Conservation (phyloP, 2,113 vertebrate genomes). For the Apteryx owenii region DNA sequence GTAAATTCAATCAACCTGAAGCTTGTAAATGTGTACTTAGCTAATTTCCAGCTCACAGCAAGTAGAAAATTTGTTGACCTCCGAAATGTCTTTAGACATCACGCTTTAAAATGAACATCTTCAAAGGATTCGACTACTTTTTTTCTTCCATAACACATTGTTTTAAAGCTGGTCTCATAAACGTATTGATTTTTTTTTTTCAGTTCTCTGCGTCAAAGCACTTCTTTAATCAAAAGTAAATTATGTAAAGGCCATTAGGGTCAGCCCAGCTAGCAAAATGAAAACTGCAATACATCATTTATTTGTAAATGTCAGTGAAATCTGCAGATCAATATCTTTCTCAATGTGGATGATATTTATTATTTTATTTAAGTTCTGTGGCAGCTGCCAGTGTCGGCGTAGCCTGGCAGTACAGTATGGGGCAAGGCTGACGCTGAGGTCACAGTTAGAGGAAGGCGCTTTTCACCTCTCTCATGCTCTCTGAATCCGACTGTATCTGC, state of each 20-base stretch:
- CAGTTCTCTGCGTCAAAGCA: constrained; percentile 75
- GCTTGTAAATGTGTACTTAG: not conserved
- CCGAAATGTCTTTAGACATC: not conserved
- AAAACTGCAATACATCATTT: constrained; percentile 81
- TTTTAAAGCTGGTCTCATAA: constrained; percentile 78
- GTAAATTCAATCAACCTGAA: fast-evolving
- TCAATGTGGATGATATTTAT: constrained; percentile 65
- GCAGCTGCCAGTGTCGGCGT: not conserved
- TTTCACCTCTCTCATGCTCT: not conserved
- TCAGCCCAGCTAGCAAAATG: constrained; percentile 71
- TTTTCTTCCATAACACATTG: constrained; percentile 50
- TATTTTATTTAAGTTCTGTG: constrained; percentile 64
- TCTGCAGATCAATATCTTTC: constrained; percentile 72
- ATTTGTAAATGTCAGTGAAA: constrained; percentile 84
- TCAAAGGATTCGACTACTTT: not conserved
- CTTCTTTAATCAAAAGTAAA: constrained; percentile 86
- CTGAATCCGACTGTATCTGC: fast-evolving
- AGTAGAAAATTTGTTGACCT: not conserved
- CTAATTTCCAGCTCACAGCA: not conserved
- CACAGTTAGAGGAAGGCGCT: not conserved
- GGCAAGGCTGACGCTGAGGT: not conserved
- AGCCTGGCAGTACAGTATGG: not conserved
- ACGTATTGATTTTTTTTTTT: constrained; percentile 60
- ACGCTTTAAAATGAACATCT: not conserved
- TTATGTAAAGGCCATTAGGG: constrained; percentile 82